A percentile compares a stretch with the other conserved stretches of the same genome.
phyloP scores from a whole-genome alignment of 1,140 invertebrate genomes.

The Heliconius nattereri region DNA sequence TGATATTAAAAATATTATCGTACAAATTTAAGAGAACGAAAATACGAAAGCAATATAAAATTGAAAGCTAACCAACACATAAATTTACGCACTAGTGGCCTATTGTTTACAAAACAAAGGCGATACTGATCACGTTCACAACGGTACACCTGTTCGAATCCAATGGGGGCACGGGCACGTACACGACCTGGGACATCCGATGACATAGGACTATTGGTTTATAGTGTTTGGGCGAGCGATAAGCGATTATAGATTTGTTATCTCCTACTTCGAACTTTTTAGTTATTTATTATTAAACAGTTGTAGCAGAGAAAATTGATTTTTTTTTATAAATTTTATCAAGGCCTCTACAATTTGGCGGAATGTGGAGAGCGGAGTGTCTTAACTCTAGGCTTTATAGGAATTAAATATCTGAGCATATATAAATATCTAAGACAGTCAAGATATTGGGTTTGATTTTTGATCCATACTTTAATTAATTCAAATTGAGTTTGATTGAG shows the following conservation, averaged over 20 bases:
- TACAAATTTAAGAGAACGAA: neutral
- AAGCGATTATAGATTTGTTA: neutral
- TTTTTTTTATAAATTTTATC: too few species aligned
- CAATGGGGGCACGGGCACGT: slow-evolving; percentile 17
- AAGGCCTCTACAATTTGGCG: too few species aligned
- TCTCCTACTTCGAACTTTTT: neutral
- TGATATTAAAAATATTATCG: too few species aligned
- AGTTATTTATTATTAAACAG: too few species aligned
- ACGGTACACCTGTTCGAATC: slow-evolving; percentile 29
- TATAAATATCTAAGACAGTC: too few species aligned
- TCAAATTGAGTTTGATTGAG: too few species aligned
- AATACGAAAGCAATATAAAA: neutral
- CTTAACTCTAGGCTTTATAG: too few species aligned
- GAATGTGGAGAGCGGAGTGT: too few species aligned
- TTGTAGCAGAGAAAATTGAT: too few species aligned
- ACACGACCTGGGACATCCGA: slow-evolving; percentile 28
- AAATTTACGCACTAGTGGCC: slow-evolving; percentile 20
- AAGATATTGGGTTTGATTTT: too few species aligned
- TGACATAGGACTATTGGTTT: slow-evolving; percentile 19
- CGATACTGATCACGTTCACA: slow-evolving; percentile 27
- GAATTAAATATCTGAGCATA: too few species aligned
- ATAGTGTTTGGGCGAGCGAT: neutral
- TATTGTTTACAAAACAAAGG: slow-evolving; percentile 34
- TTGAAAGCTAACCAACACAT: neutral
- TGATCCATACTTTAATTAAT: too few species aligned